Conservation (phyloP, 2,113 vertebrate genomes). For the Myrmecophaga tridactyla region DNA sequence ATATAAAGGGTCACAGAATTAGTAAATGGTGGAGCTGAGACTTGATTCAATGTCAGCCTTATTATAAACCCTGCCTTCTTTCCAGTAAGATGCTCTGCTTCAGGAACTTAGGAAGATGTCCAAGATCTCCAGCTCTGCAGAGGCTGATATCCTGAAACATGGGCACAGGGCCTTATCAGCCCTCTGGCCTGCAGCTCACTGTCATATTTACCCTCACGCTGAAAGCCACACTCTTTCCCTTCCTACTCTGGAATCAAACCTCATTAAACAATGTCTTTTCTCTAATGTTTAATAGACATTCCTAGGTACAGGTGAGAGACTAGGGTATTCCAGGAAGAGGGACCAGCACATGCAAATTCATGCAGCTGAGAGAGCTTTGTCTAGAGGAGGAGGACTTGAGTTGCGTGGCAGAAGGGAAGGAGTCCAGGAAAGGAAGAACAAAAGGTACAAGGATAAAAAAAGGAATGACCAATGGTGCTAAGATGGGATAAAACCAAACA, state of each 20-base stretch:
- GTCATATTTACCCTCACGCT: not conserved
- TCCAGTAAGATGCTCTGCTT: not conserved
- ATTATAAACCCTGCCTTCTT: not conserved
- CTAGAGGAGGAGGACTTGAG: not conserved
- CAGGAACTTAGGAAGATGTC: not conserved
- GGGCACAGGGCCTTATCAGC: not conserved
- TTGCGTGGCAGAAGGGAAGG: not conserved
- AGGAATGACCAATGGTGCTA: not conserved
- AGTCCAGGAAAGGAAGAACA: not conserved
- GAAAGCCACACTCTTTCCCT: not conserved
- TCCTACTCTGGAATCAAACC: not conserved
- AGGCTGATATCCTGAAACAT: not conserved
- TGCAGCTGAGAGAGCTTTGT: not conserved
- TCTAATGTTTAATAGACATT: not conserved
- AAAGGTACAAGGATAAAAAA: not conserved
- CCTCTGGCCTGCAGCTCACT: not conserved
- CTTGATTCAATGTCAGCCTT: not conserved
- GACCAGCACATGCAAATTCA: not conserved
- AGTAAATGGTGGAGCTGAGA: not conserved
- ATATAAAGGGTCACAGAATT: not conserved
- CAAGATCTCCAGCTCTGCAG: not conserved
- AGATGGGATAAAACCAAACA: not conserved
- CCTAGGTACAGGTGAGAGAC: not conserved
- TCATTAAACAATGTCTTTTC: not conserved
- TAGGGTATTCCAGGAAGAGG: not conserved